Percentiles rank a stretch among this genome's conserved stretches.
Evolutionary conservation across 2,797 vertebrate genomes (phyloP).

Genomic region (Anas bahamensis): DNA sequence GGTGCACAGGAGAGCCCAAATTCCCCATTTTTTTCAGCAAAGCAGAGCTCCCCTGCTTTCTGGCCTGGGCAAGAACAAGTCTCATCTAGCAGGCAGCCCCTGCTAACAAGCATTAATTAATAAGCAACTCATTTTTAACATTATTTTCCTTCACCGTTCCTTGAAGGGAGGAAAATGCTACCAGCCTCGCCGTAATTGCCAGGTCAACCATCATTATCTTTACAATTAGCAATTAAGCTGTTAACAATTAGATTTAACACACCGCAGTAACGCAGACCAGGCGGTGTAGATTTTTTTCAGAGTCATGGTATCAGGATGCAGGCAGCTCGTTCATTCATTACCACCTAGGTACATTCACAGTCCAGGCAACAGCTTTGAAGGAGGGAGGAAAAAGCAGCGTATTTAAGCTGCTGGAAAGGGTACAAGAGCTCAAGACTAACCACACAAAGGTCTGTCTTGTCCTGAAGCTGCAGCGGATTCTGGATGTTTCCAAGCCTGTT

Average conservation of each 20-base stretch:
- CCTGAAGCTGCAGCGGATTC: background rate
- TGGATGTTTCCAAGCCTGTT: background rate
- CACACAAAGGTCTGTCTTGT: background rate
- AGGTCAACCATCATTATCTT: background rate
- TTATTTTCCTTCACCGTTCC: background rate
- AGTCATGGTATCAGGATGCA: background rate
- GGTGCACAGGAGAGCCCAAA: background rate
- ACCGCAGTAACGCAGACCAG: background rate
- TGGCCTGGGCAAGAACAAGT: background rate
- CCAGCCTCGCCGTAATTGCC: background rate
- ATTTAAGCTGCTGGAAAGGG: background rate
- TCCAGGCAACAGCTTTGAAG: background rate
- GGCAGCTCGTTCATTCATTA: background rate
- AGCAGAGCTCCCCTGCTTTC: background rate
- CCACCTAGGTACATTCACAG: rapidly evolving
- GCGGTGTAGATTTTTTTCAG: background rate
- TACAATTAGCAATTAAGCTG: background rate
- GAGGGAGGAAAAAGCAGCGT: background rate
- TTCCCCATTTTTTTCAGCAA: background rate
- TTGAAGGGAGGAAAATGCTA: background rate
- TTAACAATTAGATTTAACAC: background rate
- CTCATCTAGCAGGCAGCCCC: background rate
- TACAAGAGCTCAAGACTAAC: background rate
- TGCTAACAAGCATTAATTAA: background rate
- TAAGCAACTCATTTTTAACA: background rate